Base-by-base conservation (phyloP, 2,113 vertebrate species). In the Dromaius novaehollandiae region DNA sequence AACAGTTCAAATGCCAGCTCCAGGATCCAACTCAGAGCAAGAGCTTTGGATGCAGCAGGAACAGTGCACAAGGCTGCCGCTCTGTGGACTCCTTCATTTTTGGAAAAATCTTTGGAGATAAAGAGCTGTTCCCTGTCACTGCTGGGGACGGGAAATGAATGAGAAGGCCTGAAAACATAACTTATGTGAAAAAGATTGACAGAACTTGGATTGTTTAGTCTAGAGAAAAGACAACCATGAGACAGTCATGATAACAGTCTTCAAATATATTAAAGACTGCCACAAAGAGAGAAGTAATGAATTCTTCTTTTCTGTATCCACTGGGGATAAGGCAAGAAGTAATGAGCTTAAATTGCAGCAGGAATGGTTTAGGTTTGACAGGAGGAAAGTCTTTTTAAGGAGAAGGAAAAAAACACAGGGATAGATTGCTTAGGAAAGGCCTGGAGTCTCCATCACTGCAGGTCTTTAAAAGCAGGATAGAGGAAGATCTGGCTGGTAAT, bases 201-300 rank as follows among this genome's bases (percentile, higher is more conserved):
- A 94, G 93, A 91, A 77, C 30, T 40, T 88, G 85, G 95, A 88
- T 94, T 97, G 95, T 97, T 96, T 96, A 96, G 96, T 97, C 96
- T 96, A 80, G 92, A 71, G 94, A 74, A 95, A 91, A 93, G 90
- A 93, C 95, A 96, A 97, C 93, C 91, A 36, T 93, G 85, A 97
- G 93, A 95, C 91, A 95, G 95, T 83, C 24, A 5, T 93, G 96
- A 96, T 96, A 96, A 96, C 79, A 93, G 88, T 50, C 79, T 90
- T 97, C 88, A 94, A 95, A 74, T 96, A 83, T 90, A 85, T 88
- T 88, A 77, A 86, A 93, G 76, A 70, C 21, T 86, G 71, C 82
- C 1, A 5, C 82, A 90, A 15, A 68, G 63, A 93, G 53, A 63
- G 95, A 96, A 90, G 95, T 96, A 91, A 95, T 95, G 85, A 96